Percentiles rank a stretch among this genome's conserved stretches.
Evolutionary conservation across 2,888 invertebrate species (phyloP).

Genomic region (Cantharis rufa): DNA sequence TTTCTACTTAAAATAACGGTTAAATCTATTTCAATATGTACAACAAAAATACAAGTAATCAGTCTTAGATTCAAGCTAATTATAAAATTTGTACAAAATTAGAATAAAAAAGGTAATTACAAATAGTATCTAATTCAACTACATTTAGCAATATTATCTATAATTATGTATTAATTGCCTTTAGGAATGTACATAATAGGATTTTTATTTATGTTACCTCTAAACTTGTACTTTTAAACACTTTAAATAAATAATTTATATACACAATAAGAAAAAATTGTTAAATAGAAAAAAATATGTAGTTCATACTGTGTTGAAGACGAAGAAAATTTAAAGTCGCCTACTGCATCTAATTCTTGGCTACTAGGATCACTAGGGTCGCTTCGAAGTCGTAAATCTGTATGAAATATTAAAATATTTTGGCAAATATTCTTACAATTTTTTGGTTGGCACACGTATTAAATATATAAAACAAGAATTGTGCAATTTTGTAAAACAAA

Average conservation of each 20-base stretch:
- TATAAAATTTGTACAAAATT: conserved; percentile 19
- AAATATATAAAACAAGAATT: conserved; percentile 18
- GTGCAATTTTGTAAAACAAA: conserved; percentile 14
- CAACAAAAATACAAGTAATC: conserved; percentile 28
- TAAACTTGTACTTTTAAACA: not conserved
- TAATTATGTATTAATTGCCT: not conserved
- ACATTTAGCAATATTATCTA: not conserved
- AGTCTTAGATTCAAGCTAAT: conserved; percentile 29
- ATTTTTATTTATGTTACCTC: not conserved
- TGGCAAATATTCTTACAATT: conserved; percentile 22
- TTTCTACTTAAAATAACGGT: not conserved
- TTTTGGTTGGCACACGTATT: conserved; percentile 25
- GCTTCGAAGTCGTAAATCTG: conserved; percentile 49
- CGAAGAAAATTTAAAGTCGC: conserved; percentile 38
- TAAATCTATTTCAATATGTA: conserved; percentile 10
- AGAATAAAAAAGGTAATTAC: not conserved
- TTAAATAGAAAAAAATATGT: conserved; percentile 11
- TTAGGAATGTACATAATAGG: not conserved
- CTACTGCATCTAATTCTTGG: conserved; percentile 41
- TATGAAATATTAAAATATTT: conserved; percentile 36
- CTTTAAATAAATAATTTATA: conserved; percentile 9
- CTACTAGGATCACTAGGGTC: conserved; percentile 45
- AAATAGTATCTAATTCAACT: not conserved
- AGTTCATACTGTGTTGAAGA: conserved; percentile 20
- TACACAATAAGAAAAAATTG: conserved; percentile 8